Evolutionary conservation across 1,140 invertebrate species (phyloP).

Genomic region (Magallana gigas): DNA sequence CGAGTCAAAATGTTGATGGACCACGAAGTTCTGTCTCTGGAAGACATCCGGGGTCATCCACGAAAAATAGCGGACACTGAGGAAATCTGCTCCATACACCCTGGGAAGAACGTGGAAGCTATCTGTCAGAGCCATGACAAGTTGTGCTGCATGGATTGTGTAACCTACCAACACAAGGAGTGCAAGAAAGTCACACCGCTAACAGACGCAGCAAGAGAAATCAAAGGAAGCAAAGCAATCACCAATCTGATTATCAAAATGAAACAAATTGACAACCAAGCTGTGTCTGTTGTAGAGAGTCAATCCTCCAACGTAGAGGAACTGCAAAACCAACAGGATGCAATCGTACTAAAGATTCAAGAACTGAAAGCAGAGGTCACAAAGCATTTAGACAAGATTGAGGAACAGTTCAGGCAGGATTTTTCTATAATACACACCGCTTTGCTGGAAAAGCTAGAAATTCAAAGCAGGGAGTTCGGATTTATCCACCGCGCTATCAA

Average conservation of each 20-base stretch:
- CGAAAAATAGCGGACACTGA: constrained; percentile 45
- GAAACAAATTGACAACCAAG: constrained; percentile 44
- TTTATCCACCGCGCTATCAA: constrained; percentile 40
- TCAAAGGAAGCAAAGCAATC: constrained; percentile 12
- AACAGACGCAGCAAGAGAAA: constrained; percentile 33
- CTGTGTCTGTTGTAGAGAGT: constrained; percentile 48
- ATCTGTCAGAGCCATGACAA: constrained; percentile 52
- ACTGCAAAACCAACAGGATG: constrained; percentile 45
- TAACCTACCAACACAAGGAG: constrained; percentile 44
- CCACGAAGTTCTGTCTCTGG: constrained; percentile 45
- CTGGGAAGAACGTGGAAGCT: constrained; percentile 49
- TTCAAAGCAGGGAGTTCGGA: constrained; percentile 48
- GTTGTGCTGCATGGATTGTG: constrained; percentile 54
- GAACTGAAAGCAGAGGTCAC: constrained; percentile 35
- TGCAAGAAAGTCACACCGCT: constrained; percentile 50
- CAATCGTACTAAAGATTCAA: constrained; percentile 40
- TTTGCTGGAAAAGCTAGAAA: constrained; percentile 43
- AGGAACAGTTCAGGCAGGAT: constrained; percentile 48
- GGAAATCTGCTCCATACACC: constrained; percentile 46
- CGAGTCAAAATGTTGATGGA: constrained; percentile 56
- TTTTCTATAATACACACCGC: constrained; percentile 46
- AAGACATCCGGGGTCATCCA: constrained; percentile 51
- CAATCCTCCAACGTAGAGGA: constrained; percentile 47
- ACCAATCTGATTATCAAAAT: constrained; percentile 39
- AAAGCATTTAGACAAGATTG: constrained; percentile 46